These are phyloP conservation scores for Ditylenchus dipsaci DNA, from an alignment of 1,140 invertebrate genomes.

Conservation along the genomic window DNA sequence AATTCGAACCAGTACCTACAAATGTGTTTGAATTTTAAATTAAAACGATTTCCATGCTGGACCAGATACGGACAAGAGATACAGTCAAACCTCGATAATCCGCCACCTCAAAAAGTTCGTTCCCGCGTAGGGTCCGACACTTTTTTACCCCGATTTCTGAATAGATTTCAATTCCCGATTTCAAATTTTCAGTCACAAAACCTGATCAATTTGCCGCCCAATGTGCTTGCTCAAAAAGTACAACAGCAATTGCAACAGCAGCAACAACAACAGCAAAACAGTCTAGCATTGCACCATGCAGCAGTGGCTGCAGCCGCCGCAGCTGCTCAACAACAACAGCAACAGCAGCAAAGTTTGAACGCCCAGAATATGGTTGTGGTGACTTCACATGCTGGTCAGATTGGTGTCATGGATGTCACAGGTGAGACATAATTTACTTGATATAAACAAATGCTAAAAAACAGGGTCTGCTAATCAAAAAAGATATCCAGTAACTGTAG, in stretches of 20 bases:
- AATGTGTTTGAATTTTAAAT: no score
- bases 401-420: conserved; percentile 21
- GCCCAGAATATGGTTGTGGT: background rate
- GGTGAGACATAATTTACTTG: conserved; percentile 19
- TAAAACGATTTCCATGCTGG: no score
- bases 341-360: background rate
- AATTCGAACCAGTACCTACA: no score
- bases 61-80: no score
- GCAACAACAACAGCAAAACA: background rate
- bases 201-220: background rate
- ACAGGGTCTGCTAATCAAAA: no score
- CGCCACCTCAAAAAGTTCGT: no score
- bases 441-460: no score
- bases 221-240: background rate
- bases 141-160: background rate
- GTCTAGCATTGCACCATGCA: conserved; percentile 3
- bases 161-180: conserved; percentile 5
- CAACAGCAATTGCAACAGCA: background rate
- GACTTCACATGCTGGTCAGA: conserved; percentile 10
- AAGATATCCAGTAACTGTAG: no score
- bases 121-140: no score
- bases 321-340: background rate
- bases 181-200: background rate
- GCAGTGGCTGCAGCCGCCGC: background rate
- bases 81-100: no score